Percentiles rank a stretch among this genome's conserved stretches.
Evolutionary conservation across 2,888 invertebrate genomes (phyloP).

Genomic region (Tolmerus cingulatus): DNA sequence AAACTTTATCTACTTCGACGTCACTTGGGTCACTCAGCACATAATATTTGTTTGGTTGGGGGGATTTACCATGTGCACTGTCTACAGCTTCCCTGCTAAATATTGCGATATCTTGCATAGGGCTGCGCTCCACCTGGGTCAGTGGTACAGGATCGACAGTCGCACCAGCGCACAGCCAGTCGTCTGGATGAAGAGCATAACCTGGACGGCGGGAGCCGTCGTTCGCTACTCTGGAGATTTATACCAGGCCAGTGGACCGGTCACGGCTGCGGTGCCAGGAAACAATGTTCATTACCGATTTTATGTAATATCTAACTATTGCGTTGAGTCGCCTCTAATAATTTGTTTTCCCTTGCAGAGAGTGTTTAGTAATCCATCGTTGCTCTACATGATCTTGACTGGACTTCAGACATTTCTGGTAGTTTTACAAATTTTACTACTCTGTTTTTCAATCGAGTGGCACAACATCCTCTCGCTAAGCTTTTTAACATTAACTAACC

Average conservation of each 20-base stretch:
- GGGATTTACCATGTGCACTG: conserved; percentile 79
- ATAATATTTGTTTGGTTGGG: conserved; percentile 85
- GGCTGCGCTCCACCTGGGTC: conserved; percentile 87
- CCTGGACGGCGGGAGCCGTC: conserved; percentile 80
- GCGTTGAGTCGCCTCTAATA: neutral
- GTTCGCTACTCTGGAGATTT: conserved; percentile 76
- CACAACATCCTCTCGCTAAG: conserved; percentile 88
- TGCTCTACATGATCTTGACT: conserved; percentile 76
- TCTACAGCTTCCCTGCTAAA: conserved; percentile 71
- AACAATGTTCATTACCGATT: conserved; percentile 82
- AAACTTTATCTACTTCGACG: conserved; percentile 80
- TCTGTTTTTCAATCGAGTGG: conserved; percentile 87
- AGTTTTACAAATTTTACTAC: conserved; percentile 77
- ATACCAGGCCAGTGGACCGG: conserved; percentile 78
- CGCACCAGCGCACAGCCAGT: conserved; percentile 51
- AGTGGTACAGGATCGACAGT: conserved; percentile 59
- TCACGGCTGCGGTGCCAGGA: conserved; percentile 88
- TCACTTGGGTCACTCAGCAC: conserved; percentile 84
- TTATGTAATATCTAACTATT: conserved; percentile 73
- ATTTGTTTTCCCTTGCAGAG: conserved; percentile 69
- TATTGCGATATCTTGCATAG: conserved; percentile 91
- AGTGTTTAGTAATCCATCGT: conserved; percentile 86
- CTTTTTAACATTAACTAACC: conserved; percentile 87
- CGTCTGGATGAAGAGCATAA: conserved; percentile 68
- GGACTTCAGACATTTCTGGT: conserved; percentile 76